Conservation (phyloP, 1,140 invertebrate species). For the Myzus persicae region DNA sequence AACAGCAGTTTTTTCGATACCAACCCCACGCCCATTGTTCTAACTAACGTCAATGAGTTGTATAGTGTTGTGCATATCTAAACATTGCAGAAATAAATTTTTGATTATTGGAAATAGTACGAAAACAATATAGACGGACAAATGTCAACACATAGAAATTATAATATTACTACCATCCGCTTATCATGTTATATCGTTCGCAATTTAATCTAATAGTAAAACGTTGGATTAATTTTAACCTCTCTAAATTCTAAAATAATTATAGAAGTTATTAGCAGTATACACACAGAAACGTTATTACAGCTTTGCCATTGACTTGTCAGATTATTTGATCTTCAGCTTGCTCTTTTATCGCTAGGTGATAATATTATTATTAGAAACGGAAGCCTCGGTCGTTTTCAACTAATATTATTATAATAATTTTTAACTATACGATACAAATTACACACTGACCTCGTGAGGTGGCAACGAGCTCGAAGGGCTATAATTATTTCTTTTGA, state of each 20-base stretch:
- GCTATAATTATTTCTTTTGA: neutral
- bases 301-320: neutral
- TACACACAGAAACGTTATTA: neutral
- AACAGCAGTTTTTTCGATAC: neutral
- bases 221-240: neutral
- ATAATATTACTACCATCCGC: neutral
- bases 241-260: neutral
- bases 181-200: neutral
- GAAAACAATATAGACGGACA: neutral
- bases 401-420: neutral
- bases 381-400: neutral
- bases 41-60: no score
- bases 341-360: neutral
- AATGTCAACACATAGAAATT: neutral
- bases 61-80: neutral
- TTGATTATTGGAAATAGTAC: neutral
- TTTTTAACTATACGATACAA: neutral
- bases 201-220: neutral
- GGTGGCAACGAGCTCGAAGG: neutral
- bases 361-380: conserved; percentile 4
- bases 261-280: neutral
- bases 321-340: neutral
- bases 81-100: no score
- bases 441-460: neutral
- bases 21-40: no score